Percentiles rank a stretch among this genome's conserved stretches.
phyloP scores from a whole-genome alignment of 1,140 invertebrate species.

The Sinonovacula constricta region DNA sequence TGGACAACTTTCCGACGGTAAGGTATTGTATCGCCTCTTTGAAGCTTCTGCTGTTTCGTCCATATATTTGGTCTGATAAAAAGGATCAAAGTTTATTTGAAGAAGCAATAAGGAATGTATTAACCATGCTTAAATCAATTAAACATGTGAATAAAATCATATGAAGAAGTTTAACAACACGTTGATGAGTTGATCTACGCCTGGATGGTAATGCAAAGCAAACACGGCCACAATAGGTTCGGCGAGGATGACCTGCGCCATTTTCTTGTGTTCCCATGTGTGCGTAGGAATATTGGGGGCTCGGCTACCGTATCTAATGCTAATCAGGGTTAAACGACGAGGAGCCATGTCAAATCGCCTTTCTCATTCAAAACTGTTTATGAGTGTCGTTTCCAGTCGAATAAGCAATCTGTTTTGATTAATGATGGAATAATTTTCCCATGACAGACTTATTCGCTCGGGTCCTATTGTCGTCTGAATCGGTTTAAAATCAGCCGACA shows the following conservation, averaged over 20 bases:
- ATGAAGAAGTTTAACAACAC: constrained; percentile 50
- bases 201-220: constrained; percentile 51
- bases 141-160: constrained; percentile 53
- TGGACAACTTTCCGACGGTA: too few species aligned
- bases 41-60: too few species aligned
- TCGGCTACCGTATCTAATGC: constrained; percentile 40
- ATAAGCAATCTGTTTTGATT: constrained; percentile 48
- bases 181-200: constrained; percentile 44
- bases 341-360: constrained; percentile 47
- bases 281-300: constrained; percentile 30
- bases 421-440: constrained; percentile 52
- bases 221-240: constrained; percentile 50
- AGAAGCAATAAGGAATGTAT: constrained; percentile 43
- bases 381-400: constrained; percentile 47
- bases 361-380: constrained; percentile 50
- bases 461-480: constrained; percentile 44
- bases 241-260: constrained; percentile 45
- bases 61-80: too few species aligned
- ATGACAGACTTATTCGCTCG: constrained; percentile 49
- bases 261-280: constrained; percentile 52
- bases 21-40: too few species aligned
- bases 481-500: constrained; percentile 50
- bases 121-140: constrained; percentile 53
- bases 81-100: constrained; percentile 21
- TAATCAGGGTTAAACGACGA: constrained; percentile 55